phyloP scores from a whole-genome alignment of 2,797 vertebrate genomes.

The Chelon labrosus region DNA sequence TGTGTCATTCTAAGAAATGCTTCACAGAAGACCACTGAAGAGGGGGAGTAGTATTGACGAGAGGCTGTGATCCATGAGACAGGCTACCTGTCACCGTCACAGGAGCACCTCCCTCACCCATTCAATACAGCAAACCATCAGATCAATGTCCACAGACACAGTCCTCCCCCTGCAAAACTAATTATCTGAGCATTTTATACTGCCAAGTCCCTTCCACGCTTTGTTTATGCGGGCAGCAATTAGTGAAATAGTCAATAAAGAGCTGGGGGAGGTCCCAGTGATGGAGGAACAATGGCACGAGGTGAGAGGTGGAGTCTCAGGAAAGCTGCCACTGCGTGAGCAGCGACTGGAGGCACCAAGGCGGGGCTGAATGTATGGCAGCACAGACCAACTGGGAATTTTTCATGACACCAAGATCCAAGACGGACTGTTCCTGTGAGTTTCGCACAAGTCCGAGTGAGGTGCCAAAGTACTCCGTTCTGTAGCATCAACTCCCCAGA shows the following conservation, averaged over 20 bases:
- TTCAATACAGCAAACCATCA: slow-evolving; percentile 78
- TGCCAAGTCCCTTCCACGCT: slow-evolving; percentile 74
- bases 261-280: slow-evolving; percentile 82
- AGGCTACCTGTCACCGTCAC: slow-evolving; percentile 80
- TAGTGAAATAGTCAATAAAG: slow-evolving; percentile 89
- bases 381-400: slow-evolving; percentile 17
- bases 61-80: slow-evolving; percentile 84
- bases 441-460: slow-evolving; percentile 59
- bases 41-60: slow-evolving; percentile 74
- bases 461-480: slow-evolving; percentile 54
- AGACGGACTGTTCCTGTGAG: slow-evolving; percentile 59
- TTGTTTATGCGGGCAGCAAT: slow-evolving; percentile 87
- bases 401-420: slow-evolving; percentile 24
- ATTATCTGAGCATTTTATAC: slow-evolving; percentile 84
- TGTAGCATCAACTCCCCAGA: slow-evolving; percentile 66
- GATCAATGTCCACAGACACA: slow-evolving; percentile 80
- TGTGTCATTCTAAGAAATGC: slow-evolving; percentile 73
- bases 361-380: slow-evolving; percentile 27
- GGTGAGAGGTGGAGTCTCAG: slow-evolving; percentile 55
- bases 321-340: slow-evolving; percentile 38
- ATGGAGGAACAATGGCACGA: slow-evolving; percentile 72
- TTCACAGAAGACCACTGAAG: slow-evolving; percentile 65
- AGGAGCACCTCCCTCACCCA: slow-evolving; percentile 62
- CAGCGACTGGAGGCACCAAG: slow-evolving; percentile 23
- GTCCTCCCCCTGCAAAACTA: slow-evolving; percentile 80